Evolutionary conservation across 2,113 vertebrate genomes (phyloP).

Genomic region (Bombycilla garrulus): DNA sequence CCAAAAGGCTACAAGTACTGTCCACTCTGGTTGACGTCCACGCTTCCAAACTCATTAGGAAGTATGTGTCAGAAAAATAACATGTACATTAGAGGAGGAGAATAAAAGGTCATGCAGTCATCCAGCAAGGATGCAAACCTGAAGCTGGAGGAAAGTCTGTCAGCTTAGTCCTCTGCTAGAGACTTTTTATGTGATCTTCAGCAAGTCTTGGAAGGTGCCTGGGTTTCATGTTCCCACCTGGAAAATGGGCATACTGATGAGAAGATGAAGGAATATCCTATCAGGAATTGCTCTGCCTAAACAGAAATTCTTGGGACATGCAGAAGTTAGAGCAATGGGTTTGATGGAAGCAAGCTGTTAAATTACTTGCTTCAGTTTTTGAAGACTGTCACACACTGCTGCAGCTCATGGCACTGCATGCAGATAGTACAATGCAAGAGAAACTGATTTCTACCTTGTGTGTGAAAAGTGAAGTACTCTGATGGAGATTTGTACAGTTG

Average conservation of each 20-base stretch:
- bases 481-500: not conserved
- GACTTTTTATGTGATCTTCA: not conserved
- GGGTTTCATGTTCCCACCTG: not conserved
- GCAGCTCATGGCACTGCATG: not conserved
- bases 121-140: not conserved
- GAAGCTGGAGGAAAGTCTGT: not conserved
- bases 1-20: not conserved
- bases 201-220: not conserved
- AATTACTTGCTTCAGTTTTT: not conserved
- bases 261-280: not conserved
- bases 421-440: not conserved
- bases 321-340: not conserved
- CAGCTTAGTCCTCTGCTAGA: not conserved
- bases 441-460: not conserved
- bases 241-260: not conserved
- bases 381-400: not conserved
- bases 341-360: not conserved
- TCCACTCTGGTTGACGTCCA: not conserved
- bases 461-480: not conserved
- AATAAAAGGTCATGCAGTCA: not conserved
- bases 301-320: not conserved
- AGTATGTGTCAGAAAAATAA: not conserved
- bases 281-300: not conserved
- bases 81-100: not conserved
- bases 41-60: not conserved